These are phyloP conservation scores for Melangyna quadrimaculata DNA, from an alignment of 2,888 invertebrate genomes.

Conservation along the genomic window DNA sequence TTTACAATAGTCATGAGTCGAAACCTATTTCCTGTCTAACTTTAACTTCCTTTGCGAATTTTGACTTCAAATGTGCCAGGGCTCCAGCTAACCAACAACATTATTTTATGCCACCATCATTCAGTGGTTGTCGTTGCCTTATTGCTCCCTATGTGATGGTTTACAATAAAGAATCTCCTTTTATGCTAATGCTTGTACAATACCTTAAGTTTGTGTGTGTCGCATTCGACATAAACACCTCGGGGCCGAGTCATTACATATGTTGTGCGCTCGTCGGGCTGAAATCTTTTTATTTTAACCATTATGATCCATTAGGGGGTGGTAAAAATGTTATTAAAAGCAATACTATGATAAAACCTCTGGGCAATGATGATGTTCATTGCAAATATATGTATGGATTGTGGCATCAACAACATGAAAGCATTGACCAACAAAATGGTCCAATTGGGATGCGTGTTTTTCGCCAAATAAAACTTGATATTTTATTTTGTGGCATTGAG, in stretches of 20 bases:
- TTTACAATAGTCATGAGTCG: neutral
- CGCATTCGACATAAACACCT: constrained; percentile 58
- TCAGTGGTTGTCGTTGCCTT: constrained; percentile 44
- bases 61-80: neutral
- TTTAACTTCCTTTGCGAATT: constrained; percentile 20
- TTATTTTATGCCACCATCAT: constrained; percentile 53
- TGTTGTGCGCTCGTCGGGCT: constrained; percentile 10
- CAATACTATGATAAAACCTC: constrained; percentile 59
- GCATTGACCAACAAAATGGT: constrained; percentile 66
- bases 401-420: constrained; percentile 49
- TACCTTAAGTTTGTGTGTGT: constrained; percentile 30
- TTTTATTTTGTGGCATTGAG: constrained; percentile 63
- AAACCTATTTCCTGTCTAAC: constrained; percentile 24
- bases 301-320: constrained; percentile 71
- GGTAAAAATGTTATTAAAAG: constrained; percentile 69
- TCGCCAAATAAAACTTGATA: constrained; percentile 66
- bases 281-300: constrained; percentile 55
- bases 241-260: constrained; percentile 58
- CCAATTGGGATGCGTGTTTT: constrained; percentile 60
- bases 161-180: constrained; percentile 21
- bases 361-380: constrained; percentile 44
- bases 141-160: constrained; percentile 1
- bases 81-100: constrained; percentile 10
- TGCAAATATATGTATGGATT: neutral
- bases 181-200: no score